Conservation (phyloP, 2,113 vertebrate genomes). For the Microcebus lehilahytsara region DNA sequence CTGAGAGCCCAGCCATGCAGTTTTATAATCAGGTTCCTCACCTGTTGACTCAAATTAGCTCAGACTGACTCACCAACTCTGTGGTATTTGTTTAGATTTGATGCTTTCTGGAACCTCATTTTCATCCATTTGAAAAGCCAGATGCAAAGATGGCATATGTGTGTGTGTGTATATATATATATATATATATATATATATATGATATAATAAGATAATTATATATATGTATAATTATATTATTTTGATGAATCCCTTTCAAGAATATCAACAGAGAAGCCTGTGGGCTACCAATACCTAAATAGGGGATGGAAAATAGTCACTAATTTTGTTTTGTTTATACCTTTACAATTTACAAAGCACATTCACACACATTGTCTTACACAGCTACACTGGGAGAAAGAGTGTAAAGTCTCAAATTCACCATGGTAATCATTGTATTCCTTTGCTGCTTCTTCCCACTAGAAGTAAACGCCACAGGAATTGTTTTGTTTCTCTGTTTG, state of each 20-base stretch:
- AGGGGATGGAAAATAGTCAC: not conserved
- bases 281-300: not conserved
- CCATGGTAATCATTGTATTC: rapidly evolving
- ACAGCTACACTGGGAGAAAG: not conserved
- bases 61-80: not conserved
- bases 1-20: not conserved
- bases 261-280: not conserved
- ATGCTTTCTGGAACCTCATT: slow-evolving; percentile 8
- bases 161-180: no score
- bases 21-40: not conserved
- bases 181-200: no score
- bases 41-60: not conserved
- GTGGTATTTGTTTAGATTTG: not conserved
- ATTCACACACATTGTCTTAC: not conserved
- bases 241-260: not conserved
- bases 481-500: not conserved
- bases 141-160: not conserved
- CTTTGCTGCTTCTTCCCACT: not conserved
- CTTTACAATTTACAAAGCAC: not conserved
- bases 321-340: not conserved
- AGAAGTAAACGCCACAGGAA: not conserved
- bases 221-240: no score
- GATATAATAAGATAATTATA: no score
- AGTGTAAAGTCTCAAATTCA: no score
- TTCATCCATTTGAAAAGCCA: not conserved